A percentile compares a stretch with the other conserved stretches of the same genome.
These are phyloP conservation scores for Myotis vivesi DNA, from an alignment of 2,797 vertebrate genomes.

Conservation along the genomic window DNA sequence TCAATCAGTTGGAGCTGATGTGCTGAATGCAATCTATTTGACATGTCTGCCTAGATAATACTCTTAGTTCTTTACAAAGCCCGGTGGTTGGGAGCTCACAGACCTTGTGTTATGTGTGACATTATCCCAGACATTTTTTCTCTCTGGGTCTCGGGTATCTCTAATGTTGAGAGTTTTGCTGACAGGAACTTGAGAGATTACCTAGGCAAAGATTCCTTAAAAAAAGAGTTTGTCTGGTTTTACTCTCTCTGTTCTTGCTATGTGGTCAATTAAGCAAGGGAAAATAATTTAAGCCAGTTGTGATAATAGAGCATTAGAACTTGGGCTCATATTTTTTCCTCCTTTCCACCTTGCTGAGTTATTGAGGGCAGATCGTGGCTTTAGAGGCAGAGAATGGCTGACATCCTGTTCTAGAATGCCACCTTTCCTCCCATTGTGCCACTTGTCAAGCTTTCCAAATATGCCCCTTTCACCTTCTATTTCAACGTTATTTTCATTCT, in stretches of 20 bases:
- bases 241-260: slow-evolving; percentile 13
- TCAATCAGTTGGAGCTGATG: background rate
- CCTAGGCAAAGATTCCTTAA: slow-evolving; percentile 32
- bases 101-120: background rate
- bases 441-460: slow-evolving; percentile 51
- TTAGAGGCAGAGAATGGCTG: background rate
- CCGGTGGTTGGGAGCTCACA: background rate
- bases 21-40: background rate
- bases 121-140: background rate
- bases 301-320: slow-evolving; percentile 64
- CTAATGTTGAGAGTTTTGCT: background rate
- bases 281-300: slow-evolving; percentile 74
- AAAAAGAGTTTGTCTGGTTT: background rate
- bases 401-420: background rate
- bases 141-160: slow-evolving; percentile 1
- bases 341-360: slow-evolving; percentile 60
- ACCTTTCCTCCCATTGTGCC: slow-evolving; percentile 48
- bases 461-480: slow-evolving; percentile 64
- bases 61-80: background rate
- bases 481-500: slow-evolving; percentile 72
- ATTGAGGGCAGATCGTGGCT: background rate
- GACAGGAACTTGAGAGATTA: slow-evolving; percentile 52
- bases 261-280: slow-evolving; percentile 63
- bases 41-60: background rate
- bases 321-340: slow-evolving; percentile 48